A percentile compares a stretch with the other conserved stretches of the same genome.
These are phyloP conservation scores for Cyanocitta stelleri DNA, from an alignment of 2,113 vertebrate species.

Conservation along the genomic window DNA sequence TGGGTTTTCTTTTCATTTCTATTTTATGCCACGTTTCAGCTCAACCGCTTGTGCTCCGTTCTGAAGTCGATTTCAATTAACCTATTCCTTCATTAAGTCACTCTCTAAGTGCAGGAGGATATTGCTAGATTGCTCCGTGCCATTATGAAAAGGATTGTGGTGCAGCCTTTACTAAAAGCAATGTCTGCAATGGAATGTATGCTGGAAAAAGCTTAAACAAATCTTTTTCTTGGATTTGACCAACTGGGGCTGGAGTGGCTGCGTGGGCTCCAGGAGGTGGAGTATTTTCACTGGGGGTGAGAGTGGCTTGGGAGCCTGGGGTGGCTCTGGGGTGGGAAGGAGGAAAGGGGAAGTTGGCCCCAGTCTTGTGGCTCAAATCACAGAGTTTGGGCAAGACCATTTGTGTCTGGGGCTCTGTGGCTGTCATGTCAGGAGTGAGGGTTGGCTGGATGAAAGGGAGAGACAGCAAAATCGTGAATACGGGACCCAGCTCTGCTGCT, in stretches of 20 bases:
- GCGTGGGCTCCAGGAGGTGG: neutral
- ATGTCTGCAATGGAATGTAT: slow-evolving; percentile 3
- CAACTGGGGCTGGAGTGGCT: neutral
- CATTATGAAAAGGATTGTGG: slow-evolving; percentile 49
- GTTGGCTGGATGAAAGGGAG: neutral
- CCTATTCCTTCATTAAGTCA: slow-evolving; percentile 61
- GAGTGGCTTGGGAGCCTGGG: neutral
- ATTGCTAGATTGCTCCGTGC: slow-evolving; percentile 41
- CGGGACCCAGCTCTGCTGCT: accelerated
- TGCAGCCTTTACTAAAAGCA: slow-evolving; percentile 47
- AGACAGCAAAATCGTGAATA: neutral
- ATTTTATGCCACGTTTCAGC: slow-evolving; percentile 47
- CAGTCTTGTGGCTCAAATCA: neutral
- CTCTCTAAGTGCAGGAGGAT: slow-evolving; percentile 55
- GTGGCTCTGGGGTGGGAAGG: neutral
- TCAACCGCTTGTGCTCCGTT: neutral
- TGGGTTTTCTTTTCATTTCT: slow-evolving; percentile 62
- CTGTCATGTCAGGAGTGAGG: neutral
- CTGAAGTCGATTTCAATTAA: slow-evolving; percentile 62
- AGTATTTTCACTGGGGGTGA: neutral
- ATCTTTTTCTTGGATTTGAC: slow-evolving; percentile 57
- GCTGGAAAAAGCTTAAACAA: slow-evolving; percentile 44
- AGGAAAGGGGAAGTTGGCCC: neutral
- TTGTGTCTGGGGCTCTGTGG: neutral
- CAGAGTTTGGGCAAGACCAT: neutral